These are phyloP conservation scores for Mesembrinibis cayennensis DNA, from an alignment of 2,113 vertebrate genomes.

Conservation along the genomic window DNA sequence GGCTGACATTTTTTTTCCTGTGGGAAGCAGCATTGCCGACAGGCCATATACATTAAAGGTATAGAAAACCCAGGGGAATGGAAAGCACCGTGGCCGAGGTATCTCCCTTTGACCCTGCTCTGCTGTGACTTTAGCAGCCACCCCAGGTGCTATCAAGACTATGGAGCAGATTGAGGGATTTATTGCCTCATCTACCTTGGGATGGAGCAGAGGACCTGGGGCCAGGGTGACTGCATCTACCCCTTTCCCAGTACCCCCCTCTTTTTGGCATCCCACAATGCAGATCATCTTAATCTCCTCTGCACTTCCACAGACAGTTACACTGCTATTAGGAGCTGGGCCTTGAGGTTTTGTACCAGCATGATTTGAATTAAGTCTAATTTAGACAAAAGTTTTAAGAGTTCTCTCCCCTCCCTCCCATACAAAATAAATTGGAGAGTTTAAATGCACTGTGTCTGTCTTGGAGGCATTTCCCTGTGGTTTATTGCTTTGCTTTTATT, in stretches of 20 bases:
- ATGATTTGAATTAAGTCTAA: not conserved
- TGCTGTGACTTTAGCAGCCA: not conserved
- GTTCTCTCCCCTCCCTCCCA: not conserved
- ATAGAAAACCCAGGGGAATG: not conserved
- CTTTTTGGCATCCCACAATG: not conserved
- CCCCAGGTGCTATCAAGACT: not conserved
- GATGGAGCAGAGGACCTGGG: not conserved
- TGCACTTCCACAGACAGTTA: not conserved
- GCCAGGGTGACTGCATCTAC: not conserved
- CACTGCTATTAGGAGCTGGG: not conserved
- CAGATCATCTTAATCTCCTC: not conserved
- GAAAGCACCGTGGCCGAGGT: rapidly evolving
- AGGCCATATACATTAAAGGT: not conserved
- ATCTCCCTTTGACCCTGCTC: not conserved
- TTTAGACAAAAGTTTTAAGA: constrained; percentile 16
- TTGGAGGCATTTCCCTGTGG: constrained; percentile 16
- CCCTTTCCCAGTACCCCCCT: not conserved
- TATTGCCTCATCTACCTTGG: not conserved
- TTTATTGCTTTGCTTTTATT: constrained; percentile 50
- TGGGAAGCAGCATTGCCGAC: not conserved
- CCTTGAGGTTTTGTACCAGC: not conserved
- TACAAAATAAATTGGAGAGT: not conserved
- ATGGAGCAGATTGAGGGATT: not conserved
- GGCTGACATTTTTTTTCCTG: not conserved
- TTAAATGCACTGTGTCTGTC: constrained; percentile 1